Evolutionary conservation across 2,797 vertebrate species (phyloP), one percentile per base, ranked within the genome.

Genomic region (Chrysolophus pictus): DNA sequence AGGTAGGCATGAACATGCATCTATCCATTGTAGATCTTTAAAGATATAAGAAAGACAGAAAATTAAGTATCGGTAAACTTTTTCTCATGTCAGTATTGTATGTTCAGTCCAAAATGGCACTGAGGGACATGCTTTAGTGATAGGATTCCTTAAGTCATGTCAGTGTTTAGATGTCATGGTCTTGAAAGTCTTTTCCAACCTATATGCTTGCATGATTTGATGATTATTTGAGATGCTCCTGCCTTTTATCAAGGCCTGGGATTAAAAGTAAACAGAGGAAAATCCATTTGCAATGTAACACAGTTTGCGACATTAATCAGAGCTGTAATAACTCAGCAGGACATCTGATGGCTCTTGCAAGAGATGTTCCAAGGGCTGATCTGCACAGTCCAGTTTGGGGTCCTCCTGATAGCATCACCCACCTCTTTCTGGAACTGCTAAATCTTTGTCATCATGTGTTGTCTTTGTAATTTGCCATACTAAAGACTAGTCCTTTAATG

Each of bases 1-100:
- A n/a, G 63, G 85, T 55, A 91, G 79, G 69, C 1, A 4, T 91
- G 72, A 91, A 90, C 87, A 90, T 42, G 47, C 75, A 90, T 90
- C 51, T 67, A 90, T 69, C 64, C 71, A 68, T 53, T 90, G 56
- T 55, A 67, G 35, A 51, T 93, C 64, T 78, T 84, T 42, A 49
- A 81, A 93, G 41, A 39, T 62, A 6, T 41, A 37, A 64, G 60
- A 65, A 83, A 87, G 84, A 77, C 47, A 46, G 56, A 82, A 91
- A 64, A 24, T 68, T 68, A 56, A 69, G 19, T 62, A 42, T 2
- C 33, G 29, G 18, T 88, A 85, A 79, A 80, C 41, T 71, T 29
- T 59, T 23, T 73, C 51, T 35, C 90, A 33, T 82, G 58, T 62
- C 65, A 74, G 65, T 85, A 41, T 69, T 42, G 9, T 90, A 69